phyloP scores from a whole-genome alignment of 2,113 vertebrate genomes.

The Eidolon helvum region DNA sequence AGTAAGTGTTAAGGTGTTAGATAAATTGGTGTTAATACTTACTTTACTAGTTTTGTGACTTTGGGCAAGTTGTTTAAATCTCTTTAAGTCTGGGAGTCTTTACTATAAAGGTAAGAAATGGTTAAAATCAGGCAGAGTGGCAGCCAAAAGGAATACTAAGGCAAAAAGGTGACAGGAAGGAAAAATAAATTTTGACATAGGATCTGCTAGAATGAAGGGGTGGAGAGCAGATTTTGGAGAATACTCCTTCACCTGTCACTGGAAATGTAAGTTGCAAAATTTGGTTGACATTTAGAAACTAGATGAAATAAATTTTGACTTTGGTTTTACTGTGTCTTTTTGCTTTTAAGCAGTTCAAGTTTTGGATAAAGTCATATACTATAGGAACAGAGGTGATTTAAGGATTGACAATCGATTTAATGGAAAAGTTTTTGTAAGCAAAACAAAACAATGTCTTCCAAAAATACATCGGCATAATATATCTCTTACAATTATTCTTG shows the following conservation, averaged over 20 bases:
- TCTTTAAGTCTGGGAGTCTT: background rate
- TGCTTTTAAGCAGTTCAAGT: background rate
- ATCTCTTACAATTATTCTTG: slow-evolving; percentile 12
- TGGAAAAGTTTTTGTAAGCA: background rate
- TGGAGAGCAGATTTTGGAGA: background rate
- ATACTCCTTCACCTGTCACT: background rate
- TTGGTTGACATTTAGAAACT: background rate
- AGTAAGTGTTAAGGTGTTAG: background rate
- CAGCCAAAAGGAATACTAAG: background rate
- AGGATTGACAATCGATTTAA: slow-evolving; percentile 7
- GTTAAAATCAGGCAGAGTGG: background rate
- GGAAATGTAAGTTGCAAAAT: background rate
- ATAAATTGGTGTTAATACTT: background rate
- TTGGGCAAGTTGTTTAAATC: slow-evolving; percentile 4
- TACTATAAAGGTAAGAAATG: background rate
- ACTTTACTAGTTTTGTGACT: background rate
- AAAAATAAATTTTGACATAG: background rate
- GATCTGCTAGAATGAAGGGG: background rate
- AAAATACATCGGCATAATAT: slow-evolving; percentile 11
- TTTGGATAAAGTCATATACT: background rate
- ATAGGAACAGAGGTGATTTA: background rate
- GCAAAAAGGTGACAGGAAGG: background rate
- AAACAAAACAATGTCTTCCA: slow-evolving; percentile 19
- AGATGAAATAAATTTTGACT: background rate
- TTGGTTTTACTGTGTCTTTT: background rate